Conservation (phyloP, 2,113 vertebrate genomes). For the Nycticryphes semicollaris region DNA sequence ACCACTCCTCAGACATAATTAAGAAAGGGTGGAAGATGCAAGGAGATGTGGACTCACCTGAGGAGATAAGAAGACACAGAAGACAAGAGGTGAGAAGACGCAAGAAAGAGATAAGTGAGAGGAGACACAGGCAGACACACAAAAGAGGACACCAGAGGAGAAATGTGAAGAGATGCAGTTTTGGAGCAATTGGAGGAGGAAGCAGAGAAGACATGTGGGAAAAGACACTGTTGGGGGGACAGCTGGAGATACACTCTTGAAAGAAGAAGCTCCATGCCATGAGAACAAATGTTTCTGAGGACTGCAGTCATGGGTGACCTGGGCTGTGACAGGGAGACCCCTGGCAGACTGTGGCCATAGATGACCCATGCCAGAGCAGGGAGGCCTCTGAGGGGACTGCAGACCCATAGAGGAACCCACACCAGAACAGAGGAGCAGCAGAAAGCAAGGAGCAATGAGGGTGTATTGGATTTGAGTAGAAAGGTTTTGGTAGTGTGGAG, state of each 20-base stretch:
- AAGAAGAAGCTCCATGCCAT: not conserved
- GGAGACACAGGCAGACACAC: rapidly evolving
- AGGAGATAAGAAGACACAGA: not conserved
- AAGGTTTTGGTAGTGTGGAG: not conserved
- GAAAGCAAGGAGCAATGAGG: not conserved
- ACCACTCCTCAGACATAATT: not conserved
- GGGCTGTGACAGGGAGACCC: not conserved
- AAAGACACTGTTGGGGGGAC: not conserved
- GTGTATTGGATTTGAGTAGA: not conserved
- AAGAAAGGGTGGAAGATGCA: not conserved
- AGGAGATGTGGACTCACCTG: not conserved
- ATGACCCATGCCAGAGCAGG: not conserved
- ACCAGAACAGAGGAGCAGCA: not conserved
- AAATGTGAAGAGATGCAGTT: not conserved
- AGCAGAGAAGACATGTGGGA: not conserved
- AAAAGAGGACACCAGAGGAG: not conserved
- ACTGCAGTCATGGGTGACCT: not conserved
- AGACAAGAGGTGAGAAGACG: not conserved
- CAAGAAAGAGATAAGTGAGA: not conserved
- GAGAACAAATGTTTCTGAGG: not conserved
- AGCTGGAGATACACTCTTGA: not conserved
- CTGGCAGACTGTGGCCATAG: not conserved
- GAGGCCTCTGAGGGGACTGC: not conserved
- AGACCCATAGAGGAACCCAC: not conserved
- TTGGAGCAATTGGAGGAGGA: not conserved